Evolutionary conservation across 2,797 vertebrate species (phyloP).

Genomic region (Spinus olivaceus): DNA sequence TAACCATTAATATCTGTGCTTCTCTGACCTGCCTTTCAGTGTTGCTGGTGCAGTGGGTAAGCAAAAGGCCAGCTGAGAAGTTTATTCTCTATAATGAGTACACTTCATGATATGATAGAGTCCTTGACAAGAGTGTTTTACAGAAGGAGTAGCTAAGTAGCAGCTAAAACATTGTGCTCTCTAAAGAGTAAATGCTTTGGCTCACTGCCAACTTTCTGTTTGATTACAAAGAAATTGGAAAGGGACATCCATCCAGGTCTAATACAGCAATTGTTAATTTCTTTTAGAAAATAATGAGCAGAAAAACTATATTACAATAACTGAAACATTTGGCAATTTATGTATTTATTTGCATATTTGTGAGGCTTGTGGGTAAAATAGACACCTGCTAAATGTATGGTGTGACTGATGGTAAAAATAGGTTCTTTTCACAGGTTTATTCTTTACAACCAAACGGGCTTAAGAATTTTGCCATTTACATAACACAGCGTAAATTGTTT

Average conservation of each 20-base stretch:
- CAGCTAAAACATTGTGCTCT: constrained; percentile 15
- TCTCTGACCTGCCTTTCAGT: not conserved
- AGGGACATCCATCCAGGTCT: not conserved
- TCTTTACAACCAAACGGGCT: constrained; percentile 45
- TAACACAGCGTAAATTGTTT: constrained; percentile 60
- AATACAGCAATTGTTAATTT: constrained; percentile 4
- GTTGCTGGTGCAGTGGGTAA: not conserved
- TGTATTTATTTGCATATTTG: constrained; percentile 55
- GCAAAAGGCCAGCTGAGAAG: not conserved
- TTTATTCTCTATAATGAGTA: not conserved
- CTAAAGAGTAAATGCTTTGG: constrained; percentile 17
- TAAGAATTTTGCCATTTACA: constrained; percentile 51
- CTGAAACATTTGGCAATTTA: constrained; percentile 6
- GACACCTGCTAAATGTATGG: constrained; percentile 54
- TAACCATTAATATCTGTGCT: not conserved
- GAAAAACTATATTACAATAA: not conserved
- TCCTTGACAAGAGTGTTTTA: constrained; percentile 9
- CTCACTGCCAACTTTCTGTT: constrained; percentile 32
- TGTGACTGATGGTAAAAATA: constrained; percentile 48
- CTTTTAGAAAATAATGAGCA: constrained; percentile 2
- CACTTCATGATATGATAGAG: not conserved
- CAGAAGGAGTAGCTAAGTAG: not conserved
- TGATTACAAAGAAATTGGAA: constrained; percentile 46
- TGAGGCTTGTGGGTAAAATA: constrained; percentile 45
- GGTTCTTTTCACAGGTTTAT: constrained; percentile 52